Conservation (phyloP, 2,888 invertebrate genomes). For the Sthenelais limicola region DNA sequence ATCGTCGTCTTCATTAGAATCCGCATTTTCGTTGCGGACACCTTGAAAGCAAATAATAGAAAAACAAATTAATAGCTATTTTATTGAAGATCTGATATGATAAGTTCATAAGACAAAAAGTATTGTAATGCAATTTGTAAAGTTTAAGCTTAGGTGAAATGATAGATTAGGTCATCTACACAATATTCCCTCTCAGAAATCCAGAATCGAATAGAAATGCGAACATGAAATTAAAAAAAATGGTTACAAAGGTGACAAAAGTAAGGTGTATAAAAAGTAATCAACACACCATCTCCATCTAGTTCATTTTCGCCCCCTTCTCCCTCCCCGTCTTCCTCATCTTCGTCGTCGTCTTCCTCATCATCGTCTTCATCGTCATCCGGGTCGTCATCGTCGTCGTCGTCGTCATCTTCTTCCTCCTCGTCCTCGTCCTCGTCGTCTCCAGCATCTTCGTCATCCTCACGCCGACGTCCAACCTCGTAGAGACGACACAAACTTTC, state of each 20-base stretch:
- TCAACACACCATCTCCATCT: conserved; percentile 41
- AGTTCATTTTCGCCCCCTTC: conserved; percentile 40
- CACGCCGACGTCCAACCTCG: conserved; percentile 90
- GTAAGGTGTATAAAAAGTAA: background rate
- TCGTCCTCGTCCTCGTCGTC: conserved; percentile 57
- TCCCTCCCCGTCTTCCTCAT: conserved; percentile 51
- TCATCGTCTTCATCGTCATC: conserved; percentile 54
- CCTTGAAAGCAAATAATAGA: conserved; percentile 12
- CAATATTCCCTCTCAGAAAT: no score
- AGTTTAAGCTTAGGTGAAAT: no score
- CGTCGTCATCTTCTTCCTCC: conserved; percentile 55
- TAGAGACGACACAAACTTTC: conserved; percentile 93
- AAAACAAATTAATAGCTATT: background rate
- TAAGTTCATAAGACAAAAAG: conserved; percentile 18
- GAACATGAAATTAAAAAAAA: no score
- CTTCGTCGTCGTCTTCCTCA: conserved; percentile 50
- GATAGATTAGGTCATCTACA: no score
- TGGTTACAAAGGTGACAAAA: background rate
- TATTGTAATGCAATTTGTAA: no score
- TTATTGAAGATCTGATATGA: conserved; percentile 6
- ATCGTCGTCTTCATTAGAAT: conserved; percentile 44
- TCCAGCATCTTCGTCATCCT: conserved; percentile 83
- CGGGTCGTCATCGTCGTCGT: conserved; percentile 54
- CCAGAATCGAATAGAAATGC: no score
- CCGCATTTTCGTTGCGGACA: conserved; percentile 41